Evolutionary conservation across 2,888 invertebrate species (phyloP), one percentile per base, ranked within the genome.

Genomic region (Netelia inedita): DNA sequence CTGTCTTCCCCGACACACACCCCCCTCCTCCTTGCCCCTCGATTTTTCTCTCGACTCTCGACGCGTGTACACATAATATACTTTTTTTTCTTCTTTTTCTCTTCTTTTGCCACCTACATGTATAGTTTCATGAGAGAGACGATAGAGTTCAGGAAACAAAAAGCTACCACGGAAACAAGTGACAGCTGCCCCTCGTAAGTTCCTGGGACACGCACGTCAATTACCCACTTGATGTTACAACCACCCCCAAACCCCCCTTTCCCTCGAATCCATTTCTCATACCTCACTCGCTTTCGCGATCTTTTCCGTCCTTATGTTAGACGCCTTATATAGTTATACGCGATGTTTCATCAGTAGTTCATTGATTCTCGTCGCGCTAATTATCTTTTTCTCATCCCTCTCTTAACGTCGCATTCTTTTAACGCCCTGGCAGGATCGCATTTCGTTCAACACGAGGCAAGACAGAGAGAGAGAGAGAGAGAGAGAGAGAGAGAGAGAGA

Each of bases 151-250:
- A 59, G 87, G 85, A 90, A 89, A 89, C 89, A 89, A 90, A 91
- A 89, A 91, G 90, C 89, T 83, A 86, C 41, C 61, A 86, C 89
- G 89, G 89, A 91, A 91, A 92, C 91, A 90, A 91, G 91, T 91
- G 93, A 93, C 93, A 92, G 91, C 92, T 92, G 91, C 87, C 87
- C 74, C 82, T 86, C 86, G 69, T 79, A 79, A 81, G 79, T 85
- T 72, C 85, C 88, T 73, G 73, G 21, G 63, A 81, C 76, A 81
- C 84, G 85, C 89, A 88, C 88, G 89, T 89, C 91, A 92, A 92
- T 93, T 92, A 91, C 89, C 88, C 87, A 88, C 89, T 90, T 81
- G 80, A 82, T 89, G 87, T 88, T 79, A 83, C 87, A 88, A 78
- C 41, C 80, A 75, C 75, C 79, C 83, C 82, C 79, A 79, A 57